Base-by-base conservation (phyloP, 1,140 invertebrate species). In the Zophobas atratus region DNA sequence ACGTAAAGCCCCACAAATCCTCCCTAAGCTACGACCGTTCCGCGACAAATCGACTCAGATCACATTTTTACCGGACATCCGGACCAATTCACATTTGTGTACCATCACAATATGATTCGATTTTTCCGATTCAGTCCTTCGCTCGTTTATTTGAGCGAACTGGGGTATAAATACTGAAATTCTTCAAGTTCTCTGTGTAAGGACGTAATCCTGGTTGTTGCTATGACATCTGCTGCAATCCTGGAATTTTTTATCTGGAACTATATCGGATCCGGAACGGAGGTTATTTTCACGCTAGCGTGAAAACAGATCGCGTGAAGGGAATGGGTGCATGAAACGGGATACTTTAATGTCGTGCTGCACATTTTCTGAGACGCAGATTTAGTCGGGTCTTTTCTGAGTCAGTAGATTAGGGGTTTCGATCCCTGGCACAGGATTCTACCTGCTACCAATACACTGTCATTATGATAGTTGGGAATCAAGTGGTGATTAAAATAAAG, bases 41-140 rank as follows among this genome's bases (percentile, higher is more conserved):
- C 39, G 33, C 60, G 39, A 67, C 60, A 67, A 67, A 67, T 67
- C 60, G 60, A 67, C 60, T 67, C 60, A 36, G 39, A 67, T 67
- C 60, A 33, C 60, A 67, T 67, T 67, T 67, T 67, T 67, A 67
- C 60, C 60, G 60, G 60, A 67, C 38, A 63, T 43, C 38, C 6
- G 57, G 33, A 35, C 38, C 60, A 43, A 67, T 67, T 43, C 60
- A 39, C 60, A 67, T 67, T 67, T 67, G 60, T 67, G 39, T 67
- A 41, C 60, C 60, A 67, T 67, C 38, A 67, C 60, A 67, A 67
- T 20, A 20, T 43, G 39, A 39, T 32, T n/a, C 39, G 6, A 67
- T n/a, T 67, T 67, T 43, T 67, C 38, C 39, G 60, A 20, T 5
- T 20, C 35, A 35, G 34, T 39, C 35, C 56, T 60, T 35, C 36